Conservation (phyloP, 2,113 vertebrate species). For the Vidua macroura region DNA sequence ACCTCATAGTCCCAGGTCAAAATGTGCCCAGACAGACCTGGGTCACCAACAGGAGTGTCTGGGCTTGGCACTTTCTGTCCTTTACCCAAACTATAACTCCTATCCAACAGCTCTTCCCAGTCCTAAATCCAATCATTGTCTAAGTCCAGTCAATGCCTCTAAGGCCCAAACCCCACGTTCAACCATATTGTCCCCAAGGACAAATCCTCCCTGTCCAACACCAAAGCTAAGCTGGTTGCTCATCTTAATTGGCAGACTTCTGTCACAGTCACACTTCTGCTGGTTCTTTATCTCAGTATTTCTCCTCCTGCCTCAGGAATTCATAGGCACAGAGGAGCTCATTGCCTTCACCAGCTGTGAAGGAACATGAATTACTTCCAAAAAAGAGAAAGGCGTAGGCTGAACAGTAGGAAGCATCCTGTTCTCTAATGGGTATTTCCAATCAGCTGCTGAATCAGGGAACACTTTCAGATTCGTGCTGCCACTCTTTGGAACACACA, state of each 20-base stretch:
- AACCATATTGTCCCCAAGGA: not conserved
- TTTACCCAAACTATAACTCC: not conserved
- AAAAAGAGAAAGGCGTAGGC: conserved; percentile 6
- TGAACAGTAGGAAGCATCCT: conserved; percentile 37
- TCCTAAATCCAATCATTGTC: not conserved
- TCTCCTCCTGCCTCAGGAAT: not conserved
- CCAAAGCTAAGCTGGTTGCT: not conserved
- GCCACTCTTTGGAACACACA: conserved; percentile 18
- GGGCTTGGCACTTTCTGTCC: not conserved
- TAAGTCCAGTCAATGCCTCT: not conserved
- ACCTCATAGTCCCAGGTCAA: not conserved
- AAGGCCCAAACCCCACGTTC: not conserved
- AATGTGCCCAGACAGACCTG: not conserved
- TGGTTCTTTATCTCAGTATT: not conserved
- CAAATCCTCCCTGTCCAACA: not conserved
- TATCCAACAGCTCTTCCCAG: not conserved
- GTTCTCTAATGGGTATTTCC: conserved; percentile 38
- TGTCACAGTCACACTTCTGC: not conserved
- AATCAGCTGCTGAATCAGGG: conserved; percentile 54
- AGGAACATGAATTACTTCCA: conserved; percentile 20
- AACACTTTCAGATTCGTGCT: conserved; percentile 33
- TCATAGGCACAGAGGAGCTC: not conserved
- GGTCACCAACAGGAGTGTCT: not conserved
- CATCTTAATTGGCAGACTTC: not conserved
- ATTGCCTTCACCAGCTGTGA: conserved; percentile 17